phyloP scores from a whole-genome alignment of 2,888 invertebrate genomes.

The Lissonota sp. region DNA sequence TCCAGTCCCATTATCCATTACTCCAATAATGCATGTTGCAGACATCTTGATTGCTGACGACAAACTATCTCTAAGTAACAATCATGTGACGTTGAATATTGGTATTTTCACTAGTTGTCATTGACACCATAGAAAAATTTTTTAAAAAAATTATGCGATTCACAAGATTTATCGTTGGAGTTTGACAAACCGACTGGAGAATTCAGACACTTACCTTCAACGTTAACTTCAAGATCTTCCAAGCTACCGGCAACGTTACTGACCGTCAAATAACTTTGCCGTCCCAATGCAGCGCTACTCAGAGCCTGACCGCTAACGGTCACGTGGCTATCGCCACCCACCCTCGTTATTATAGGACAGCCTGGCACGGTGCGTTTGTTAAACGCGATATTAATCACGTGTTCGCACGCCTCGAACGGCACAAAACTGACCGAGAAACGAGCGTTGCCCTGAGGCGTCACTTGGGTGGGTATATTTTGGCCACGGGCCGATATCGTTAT shows the following conservation, averaged over 20 bases:
- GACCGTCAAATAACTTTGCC: conserved; percentile 82
- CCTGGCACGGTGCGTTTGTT: conserved; percentile 95
- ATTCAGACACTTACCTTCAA: conserved; percentile 91
- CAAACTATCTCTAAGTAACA: too few relatives aligned
- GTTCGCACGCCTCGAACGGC: conserved; percentile 96
- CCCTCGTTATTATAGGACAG: conserved; percentile 95
- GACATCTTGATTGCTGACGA: too few relatives aligned
- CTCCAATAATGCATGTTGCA: too few relatives aligned
- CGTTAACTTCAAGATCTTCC: conserved; percentile 97
- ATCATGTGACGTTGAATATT: too few relatives aligned
- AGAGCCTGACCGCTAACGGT: conserved; percentile 87
- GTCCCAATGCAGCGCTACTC: conserved; percentile 82
- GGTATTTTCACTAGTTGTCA: too few relatives aligned
- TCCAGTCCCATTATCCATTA: too few relatives aligned
- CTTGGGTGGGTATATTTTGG: conserved; percentile 97
- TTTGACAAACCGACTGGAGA: not conserved
- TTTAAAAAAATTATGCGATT: too few relatives aligned
- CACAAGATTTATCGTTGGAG: too few relatives aligned
- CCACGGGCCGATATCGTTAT: conserved; percentile 98
- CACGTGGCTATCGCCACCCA: conserved; percentile 87
- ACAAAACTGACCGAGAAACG: conserved; percentile 98
- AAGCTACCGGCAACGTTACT: conserved; percentile 93
- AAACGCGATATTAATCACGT: conserved; percentile 98
- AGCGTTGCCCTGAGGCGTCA: conserved; percentile 95
- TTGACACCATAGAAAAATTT: too few relatives aligned